These are phyloP conservation scores for Centruroides sculpturatus DNA, from an alignment of 1,140 invertebrate genomes.

Conservation along the genomic window DNA sequence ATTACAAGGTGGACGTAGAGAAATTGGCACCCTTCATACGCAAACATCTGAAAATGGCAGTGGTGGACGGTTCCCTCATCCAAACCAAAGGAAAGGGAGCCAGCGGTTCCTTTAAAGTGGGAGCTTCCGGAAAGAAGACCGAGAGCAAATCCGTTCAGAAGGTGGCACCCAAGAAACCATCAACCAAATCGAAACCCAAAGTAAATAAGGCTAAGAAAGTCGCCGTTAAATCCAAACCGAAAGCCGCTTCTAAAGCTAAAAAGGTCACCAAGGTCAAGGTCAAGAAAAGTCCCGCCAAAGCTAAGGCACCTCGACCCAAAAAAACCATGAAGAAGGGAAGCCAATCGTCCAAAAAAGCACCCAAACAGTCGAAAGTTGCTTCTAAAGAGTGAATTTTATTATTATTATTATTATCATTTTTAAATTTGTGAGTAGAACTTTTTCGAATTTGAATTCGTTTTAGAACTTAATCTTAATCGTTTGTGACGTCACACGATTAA, in stretches of 20 bases:
- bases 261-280: conserved; percentile 5
- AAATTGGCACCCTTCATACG: conserved; percentile 40
- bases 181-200: background rate
- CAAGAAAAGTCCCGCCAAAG: background rate
- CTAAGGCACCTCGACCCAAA: background rate
- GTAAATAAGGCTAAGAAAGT: background rate
- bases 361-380: too few relatives aligned
- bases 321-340: background rate
- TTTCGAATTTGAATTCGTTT: too few relatives aligned
- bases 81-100: conserved; percentile 47
- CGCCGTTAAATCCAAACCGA: conserved; percentile 3
- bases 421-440: too few relatives aligned
- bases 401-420: too few relatives aligned
- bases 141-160: conserved; percentile 3
- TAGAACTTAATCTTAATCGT: too few relatives aligned
- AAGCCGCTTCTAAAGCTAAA: conserved; percentile 1
- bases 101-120: conserved; percentile 42
- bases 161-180: background rate
- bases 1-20: conserved; percentile 41
- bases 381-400: too few relatives aligned
- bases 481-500: too few relatives aligned
- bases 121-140: conserved; percentile 17
- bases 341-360: too few relatives aligned
- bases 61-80: conserved; percentile 36
- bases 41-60: conserved; percentile 41